A percentile compares a stretch with the other conserved stretches of the same genome.
Conservation (phyloP, 2,888 invertebrate genomes). For the Neria commutata region DNA sequence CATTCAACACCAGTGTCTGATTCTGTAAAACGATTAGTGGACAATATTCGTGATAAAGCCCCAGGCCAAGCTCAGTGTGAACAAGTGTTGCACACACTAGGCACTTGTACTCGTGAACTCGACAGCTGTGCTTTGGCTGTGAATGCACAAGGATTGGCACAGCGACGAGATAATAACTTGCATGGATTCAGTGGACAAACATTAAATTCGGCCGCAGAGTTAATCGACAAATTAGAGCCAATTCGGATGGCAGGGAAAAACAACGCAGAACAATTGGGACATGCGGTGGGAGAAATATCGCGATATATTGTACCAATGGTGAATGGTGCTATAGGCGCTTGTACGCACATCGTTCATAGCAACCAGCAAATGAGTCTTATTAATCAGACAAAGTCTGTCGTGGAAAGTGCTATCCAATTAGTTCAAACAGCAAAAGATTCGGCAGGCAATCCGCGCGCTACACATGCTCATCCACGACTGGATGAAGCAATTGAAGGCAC, state of each 20-base stretch:
- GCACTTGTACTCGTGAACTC: constrained; percentile 76
- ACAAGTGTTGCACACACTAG: constrained; percentile 78
- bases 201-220: constrained; percentile 78
- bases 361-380: constrained; percentile 84
- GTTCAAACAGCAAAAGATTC: constrained; percentile 85
- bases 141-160: constrained; percentile 78
- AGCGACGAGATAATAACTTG: constrained; percentile 74
- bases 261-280: constrained; percentile 93
- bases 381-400: constrained; percentile 92
- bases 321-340: constrained; percentile 81
- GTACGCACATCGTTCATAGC: constrained; percentile 87
- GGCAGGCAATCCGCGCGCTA: constrained; percentile 91
- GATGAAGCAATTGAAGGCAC: constrained; percentile 80
- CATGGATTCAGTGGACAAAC: constrained; percentile 80
- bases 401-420: constrained; percentile 89
- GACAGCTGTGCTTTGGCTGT: constrained; percentile 89
- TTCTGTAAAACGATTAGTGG: constrained; percentile 91
- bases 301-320: constrained; percentile 86
- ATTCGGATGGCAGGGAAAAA: constrained; percentile 83
- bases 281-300: constrained; percentile 78
- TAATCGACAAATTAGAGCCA: constrained; percentile 84
- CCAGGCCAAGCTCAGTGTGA: constrained; percentile 96
- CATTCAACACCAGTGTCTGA: constrained; percentile 97
- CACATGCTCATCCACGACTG: constrained; percentile 79
- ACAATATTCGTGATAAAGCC: constrained; percentile 91